Conservation (phyloP, 2,113 vertebrate genomes). For the Trogon surrucura region DNA sequence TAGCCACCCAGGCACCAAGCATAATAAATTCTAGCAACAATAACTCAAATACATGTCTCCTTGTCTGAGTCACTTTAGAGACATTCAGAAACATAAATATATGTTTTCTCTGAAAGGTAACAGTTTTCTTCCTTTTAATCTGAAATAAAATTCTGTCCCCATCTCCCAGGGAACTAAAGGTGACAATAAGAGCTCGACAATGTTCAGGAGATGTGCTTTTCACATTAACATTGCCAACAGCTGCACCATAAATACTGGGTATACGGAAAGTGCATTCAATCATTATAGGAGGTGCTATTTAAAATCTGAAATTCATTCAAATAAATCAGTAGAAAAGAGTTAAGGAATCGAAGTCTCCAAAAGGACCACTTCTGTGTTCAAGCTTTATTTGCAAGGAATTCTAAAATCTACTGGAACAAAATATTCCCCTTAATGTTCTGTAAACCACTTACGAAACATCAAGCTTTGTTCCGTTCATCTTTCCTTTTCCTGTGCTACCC, state of each 20-base stretch:
- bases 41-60: constrained; percentile 67
- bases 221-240: constrained; percentile 67
- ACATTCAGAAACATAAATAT: constrained; percentile 70
- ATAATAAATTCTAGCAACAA: constrained; percentile 68
- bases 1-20: constrained; percentile 56
- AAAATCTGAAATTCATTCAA: constrained; percentile 57
- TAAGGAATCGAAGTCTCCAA: constrained; percentile 23
- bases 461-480: constrained; percentile 21
- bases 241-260: constrained; percentile 54
- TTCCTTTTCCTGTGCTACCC: constrained; percentile 16
- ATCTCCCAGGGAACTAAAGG: constrained; percentile 66
- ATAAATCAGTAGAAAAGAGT: constrained; percentile 61
- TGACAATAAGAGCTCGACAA: constrained; percentile 68
- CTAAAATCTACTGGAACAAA: constrained; percentile 43
- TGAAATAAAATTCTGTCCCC: constrained; percentile 70
- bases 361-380: neutral
- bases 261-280: constrained; percentile 50
- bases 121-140: constrained; percentile 69
- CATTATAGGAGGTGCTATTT: constrained; percentile 60
- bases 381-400: constrained; percentile 43
- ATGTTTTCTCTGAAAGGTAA: constrained; percentile 68
- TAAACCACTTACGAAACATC: constrained; percentile 13
- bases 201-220: constrained; percentile 67
- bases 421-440: constrained; percentile 36
- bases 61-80: constrained; percentile 70